Evolutionary conservation across 1,140 invertebrate species (phyloP).

Genomic region (Acyrthosiphon pisum): DNA sequence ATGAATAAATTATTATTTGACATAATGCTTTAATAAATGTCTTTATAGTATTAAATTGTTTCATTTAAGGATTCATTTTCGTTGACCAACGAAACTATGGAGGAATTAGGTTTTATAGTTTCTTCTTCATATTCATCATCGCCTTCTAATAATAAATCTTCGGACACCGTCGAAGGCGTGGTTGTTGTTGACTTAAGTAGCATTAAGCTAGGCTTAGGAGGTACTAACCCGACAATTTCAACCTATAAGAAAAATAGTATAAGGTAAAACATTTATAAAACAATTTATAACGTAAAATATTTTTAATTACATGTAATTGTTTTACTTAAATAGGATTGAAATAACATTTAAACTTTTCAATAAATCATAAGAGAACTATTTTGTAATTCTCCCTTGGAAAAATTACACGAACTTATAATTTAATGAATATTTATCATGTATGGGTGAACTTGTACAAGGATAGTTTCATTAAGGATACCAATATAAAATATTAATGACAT

Average conservation of each 20-base stretch:
- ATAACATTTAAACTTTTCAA: neutral
- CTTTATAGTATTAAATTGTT: conserved; percentile 22
- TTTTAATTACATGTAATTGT: neutral
- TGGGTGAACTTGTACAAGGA: neutral
- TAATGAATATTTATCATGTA: neutral
- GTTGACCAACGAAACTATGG: neutral
- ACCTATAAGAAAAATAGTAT: conserved; percentile 30
- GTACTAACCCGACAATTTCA: conserved; percentile 42
- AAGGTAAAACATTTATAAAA: neutral
- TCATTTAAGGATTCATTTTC: conserved; percentile 46
- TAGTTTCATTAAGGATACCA: neutral
- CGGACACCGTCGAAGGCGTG: neutral
- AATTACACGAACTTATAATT: neutral
- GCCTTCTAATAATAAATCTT: conserved; percentile 42
- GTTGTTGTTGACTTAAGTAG: conserved; percentile 18
- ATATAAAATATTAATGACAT: no score
- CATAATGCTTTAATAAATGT: neutral
- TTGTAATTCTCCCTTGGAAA: neutral
- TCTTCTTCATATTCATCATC: conserved; percentile 54
- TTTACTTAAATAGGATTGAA: neutral
- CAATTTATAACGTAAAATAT: neutral
- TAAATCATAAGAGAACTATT: neutral
- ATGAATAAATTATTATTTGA: neutral
- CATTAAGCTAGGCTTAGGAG: conserved; percentile 40
- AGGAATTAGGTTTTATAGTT: conserved; percentile 37